Conservation (phyloP, 2,797 vertebrate species). For the Tachyglossus aculeatus region DNA sequence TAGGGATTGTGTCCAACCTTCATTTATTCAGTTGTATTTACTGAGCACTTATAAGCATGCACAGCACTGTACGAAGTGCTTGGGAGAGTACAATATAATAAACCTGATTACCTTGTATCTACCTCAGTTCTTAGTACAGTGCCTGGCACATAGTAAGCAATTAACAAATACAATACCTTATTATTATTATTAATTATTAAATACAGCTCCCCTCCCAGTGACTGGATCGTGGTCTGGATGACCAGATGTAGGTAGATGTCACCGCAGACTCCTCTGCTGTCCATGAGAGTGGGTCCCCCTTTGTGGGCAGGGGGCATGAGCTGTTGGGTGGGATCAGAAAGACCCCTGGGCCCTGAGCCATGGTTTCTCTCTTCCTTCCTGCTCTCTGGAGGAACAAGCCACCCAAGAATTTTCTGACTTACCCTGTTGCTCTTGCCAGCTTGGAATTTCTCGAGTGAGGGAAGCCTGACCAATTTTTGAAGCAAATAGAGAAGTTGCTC, state of each 20-base stretch:
- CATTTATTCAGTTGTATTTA: no score
- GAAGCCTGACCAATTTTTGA: slow-evolving; percentile 44
- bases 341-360: no score
- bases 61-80: no score
- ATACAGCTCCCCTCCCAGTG: not conserved
- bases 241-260: slow-evolving; percentile 18
- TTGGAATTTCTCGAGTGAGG: slow-evolving; percentile 46
- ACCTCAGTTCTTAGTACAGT: no score
- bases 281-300: slow-evolving; percentile 17
- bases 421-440: not conserved
- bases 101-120: no score
- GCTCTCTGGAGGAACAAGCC: not conserved
- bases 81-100: no score
- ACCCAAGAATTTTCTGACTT: slow-evolving; percentile 49
- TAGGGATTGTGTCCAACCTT: no score
- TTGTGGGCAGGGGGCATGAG: slow-evolving; percentile 12
- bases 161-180: no score
- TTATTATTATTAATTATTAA: no score
- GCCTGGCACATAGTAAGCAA: no score
- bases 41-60: no score
- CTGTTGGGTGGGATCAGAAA: not conserved
- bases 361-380: not conserved
- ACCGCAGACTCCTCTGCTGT: slow-evolving; percentile 4
- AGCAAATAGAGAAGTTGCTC: slow-evolving; percentile 45
- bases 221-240: no score